Evolutionary conservation across 2,113 vertebrate genomes (phyloP).

Genomic region (Emydocephalus ijimae): DNA sequence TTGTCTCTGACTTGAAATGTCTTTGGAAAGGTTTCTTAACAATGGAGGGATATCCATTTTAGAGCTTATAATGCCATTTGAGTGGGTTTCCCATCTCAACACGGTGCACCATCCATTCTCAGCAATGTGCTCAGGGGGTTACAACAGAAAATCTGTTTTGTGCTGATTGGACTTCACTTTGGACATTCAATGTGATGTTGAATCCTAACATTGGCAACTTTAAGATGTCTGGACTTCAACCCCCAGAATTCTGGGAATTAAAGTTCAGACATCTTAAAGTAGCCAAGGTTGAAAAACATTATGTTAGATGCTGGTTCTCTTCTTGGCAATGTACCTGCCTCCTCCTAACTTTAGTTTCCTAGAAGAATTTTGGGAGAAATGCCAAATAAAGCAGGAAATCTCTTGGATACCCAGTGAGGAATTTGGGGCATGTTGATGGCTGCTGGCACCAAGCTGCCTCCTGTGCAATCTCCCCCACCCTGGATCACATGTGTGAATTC

Average conservation of each 20-base stretch:
- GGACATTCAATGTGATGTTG: not conserved
- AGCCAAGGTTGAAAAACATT: not conserved
- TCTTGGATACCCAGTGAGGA: not conserved
- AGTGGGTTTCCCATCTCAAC: not conserved
- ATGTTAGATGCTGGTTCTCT: not conserved
- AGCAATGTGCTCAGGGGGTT: not conserved
- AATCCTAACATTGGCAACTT: not conserved
- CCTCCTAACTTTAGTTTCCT: not conserved
- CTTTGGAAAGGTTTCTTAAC: not conserved
- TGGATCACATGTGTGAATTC: not conserved
- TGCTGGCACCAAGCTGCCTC: not conserved
- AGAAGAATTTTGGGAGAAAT: not conserved
- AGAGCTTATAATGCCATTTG: not conserved
- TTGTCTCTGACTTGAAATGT: not conserved
- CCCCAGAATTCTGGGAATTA: not conserved
- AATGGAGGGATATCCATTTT: not conserved
- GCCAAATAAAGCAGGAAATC: not conserved
- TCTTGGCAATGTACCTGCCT: not conserved
- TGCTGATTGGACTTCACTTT: not conserved
- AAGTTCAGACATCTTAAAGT: not conserved
- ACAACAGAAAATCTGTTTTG: not conserved
- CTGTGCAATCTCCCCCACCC: not conserved
- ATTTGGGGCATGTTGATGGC: not conserved
- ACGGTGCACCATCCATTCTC: not conserved
- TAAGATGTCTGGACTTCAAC: not conserved